Evolutionary conservation across 1,140 invertebrate genomes (phyloP), one percentile per base, ranked within the genome.

Genomic region (Drosophila orena): DNA sequence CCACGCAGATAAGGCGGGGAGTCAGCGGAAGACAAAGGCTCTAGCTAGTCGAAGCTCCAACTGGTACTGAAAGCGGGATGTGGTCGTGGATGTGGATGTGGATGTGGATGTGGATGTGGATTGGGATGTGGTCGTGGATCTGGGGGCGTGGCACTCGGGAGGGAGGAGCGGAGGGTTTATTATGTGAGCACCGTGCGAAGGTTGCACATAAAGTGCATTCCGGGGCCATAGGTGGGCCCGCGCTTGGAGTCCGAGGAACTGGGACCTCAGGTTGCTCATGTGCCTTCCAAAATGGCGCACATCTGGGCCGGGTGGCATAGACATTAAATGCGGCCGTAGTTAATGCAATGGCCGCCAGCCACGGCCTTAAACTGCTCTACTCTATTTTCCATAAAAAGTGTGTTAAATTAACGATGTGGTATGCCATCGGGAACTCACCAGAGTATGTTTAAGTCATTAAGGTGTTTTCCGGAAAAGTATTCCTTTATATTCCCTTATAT

Each of bases 1-100:
- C 83, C 75, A 88, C 83, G 79, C 83, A 88, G 83, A 88, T 88
- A 88, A 88, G 81, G 75, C 73, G 76, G 76, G 42, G 57, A 68
- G 40, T 54, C 55, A 60, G 27, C 46, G 24, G 57, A 79, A 65
- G 60, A 76, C 72, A 76, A 75, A 75, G 72, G 72, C 72, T 76
- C 64, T 64, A 22, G 24, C 47, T 38, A 53, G 43, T 43, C 60
- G 38, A 43, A 37, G 35, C 42, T 70, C 53, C 53, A 17, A 42
- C 44, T 49, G 68, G 53, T 54, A 50, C 53, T 75, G 72, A 37
- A 53, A 72, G 43, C 54, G 68, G 60, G 20, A 73, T 61, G 49
- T 42, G 58, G 66, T 27, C 17, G 20, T 30, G 27, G 17, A 17
- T 14, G 40, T 37, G 54, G 35, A 38, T 14, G 40, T 37, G 54